Evolutionary conservation across 2,797 vertebrate genomes (phyloP).

Genomic region (Esox masquinongy): DNA sequence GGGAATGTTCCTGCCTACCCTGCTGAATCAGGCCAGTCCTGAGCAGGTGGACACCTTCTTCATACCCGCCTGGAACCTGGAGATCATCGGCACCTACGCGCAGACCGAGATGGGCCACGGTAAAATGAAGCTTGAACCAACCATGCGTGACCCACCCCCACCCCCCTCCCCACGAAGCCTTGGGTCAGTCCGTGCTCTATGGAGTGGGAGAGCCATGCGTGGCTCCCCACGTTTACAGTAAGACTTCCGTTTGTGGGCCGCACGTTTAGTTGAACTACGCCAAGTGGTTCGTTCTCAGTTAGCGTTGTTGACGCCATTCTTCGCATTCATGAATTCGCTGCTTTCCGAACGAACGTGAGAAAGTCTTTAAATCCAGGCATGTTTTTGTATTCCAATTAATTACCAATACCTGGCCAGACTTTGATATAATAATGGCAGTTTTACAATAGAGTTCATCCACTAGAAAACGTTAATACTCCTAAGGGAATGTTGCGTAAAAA

Average conservation of each 20-base stretch:
- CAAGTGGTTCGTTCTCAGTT: no score
- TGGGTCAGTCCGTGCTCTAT: not conserved
- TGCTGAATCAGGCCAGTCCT: constrained; percentile 93
- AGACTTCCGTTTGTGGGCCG: no score
- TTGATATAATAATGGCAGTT: not conserved
- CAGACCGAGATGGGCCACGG: constrained; percentile 99
- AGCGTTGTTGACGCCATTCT: no score
- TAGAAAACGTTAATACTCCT: not conserved
- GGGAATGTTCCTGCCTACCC: constrained; percentile 98
- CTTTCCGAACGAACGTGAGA: no score
- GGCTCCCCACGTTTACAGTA: not conserved
- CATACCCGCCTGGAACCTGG: constrained; percentile 96
- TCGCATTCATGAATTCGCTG: no score
- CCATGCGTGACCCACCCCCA: not conserved
- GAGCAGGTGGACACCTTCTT: constrained; percentile 96
- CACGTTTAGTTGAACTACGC: no score
- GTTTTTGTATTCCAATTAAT: no score
- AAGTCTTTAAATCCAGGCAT: no score
- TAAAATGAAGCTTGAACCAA: constrained; percentile 68
- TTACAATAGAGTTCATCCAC: not conserved
- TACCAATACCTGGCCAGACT: no score
- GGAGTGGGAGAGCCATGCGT: not conserved
- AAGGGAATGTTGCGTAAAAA: not conserved
- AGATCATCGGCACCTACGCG: constrained; percentile 98
- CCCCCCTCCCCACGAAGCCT: not conserved